Conservation (phyloP, 2,113 vertebrate species). For the Sorex fumeus region DNA sequence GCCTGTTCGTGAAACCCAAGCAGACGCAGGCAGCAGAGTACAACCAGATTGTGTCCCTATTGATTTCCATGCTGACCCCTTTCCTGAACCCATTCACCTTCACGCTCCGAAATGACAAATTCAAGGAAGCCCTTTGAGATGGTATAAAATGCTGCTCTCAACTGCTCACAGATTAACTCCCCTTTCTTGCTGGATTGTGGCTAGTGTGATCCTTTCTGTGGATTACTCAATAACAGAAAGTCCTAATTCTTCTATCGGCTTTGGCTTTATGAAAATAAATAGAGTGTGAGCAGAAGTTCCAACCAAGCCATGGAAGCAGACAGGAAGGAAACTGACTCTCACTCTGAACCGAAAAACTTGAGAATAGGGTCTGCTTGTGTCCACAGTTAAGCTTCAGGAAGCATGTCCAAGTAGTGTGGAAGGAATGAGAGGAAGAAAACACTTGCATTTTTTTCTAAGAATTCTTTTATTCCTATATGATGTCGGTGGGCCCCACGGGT, state of each 20-base stretch:
- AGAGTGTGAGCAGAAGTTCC: not conserved
- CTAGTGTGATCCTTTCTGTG: too few species aligned
- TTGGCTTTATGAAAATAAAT: not conserved
- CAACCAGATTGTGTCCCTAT: constrained; percentile 58
- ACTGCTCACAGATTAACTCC: constrained; percentile 19
- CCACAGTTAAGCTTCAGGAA: not conserved
- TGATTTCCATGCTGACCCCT: constrained; percentile 71
- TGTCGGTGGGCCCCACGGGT: too few species aligned
- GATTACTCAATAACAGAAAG: not conserved
- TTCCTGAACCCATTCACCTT: constrained; percentile 81
- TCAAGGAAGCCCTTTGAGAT: constrained; percentile 56
- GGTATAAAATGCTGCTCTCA: not conserved
- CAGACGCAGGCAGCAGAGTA: constrained; percentile 34
- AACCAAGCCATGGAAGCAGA: not conserved
- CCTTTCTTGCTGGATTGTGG: accelerated
- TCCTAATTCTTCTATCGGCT: not conserved
- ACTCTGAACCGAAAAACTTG: not conserved
- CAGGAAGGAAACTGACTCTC: not conserved
- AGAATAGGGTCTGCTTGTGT: not conserved
- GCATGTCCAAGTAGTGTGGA: not conserved
- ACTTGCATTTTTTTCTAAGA: not conserved
- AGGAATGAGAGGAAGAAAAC: not conserved
- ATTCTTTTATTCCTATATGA: not conserved
- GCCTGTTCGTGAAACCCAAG: constrained; percentile 68
- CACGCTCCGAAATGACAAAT: constrained; percentile 72